These are phyloP conservation scores for Lateolabrax maculatus DNA, from an alignment of 2,797 vertebrate genomes.

Conservation along the genomic window DNA sequence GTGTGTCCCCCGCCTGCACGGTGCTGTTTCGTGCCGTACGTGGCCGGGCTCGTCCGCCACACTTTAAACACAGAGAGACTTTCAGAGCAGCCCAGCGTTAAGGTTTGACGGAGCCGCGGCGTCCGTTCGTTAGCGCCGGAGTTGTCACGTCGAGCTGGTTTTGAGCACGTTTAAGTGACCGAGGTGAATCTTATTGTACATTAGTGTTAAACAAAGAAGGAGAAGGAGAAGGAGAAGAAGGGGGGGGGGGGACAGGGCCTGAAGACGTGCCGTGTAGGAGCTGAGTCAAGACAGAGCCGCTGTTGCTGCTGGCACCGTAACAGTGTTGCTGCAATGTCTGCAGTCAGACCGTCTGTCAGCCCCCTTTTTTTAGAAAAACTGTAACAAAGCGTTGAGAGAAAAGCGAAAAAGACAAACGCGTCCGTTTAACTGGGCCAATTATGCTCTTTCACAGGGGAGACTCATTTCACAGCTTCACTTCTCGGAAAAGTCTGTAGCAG, in stretches of 20 bases:
- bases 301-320: conserved; percentile 9
- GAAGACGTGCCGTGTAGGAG: background rate
- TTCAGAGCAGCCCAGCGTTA: background rate
- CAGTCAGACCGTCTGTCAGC: conserved; percentile 40
- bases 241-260: too few species aligned
- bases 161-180: conserved; percentile 3
- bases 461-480: conserved; percentile 75
- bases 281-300: background rate
- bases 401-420: conserved; percentile 21
- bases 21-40: background rate
- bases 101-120: conserved; percentile 2
- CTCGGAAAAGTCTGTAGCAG: conserved; percentile 74
- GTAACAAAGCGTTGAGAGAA: conserved; percentile 19
- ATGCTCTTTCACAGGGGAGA: conserved; percentile 54
- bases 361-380: conserved; percentile 25
- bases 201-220: background rate
- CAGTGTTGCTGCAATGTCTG: conserved; percentile 27
- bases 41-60: background rate
- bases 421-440: conserved; percentile 47
- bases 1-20: too few species aligned
- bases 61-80: background rate
- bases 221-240: background rate
- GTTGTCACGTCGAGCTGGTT: conserved; percentile 30
- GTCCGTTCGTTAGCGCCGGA: conserved; percentile 39
- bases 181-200: background rate